Conservation (phyloP, 2,113 vertebrate genomes). For the Eidolon helvum region DNA sequence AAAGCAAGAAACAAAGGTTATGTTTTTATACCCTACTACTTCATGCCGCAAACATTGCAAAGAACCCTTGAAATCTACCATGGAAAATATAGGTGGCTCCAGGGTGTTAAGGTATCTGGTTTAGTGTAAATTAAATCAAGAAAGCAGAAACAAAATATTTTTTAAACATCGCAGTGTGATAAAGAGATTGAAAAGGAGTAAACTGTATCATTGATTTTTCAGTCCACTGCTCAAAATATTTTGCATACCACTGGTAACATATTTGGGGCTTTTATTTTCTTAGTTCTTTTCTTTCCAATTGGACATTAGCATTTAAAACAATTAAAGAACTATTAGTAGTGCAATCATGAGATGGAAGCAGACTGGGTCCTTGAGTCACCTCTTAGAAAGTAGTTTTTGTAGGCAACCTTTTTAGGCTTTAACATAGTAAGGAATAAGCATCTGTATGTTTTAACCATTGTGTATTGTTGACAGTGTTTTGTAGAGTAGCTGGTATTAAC, state of each 20-base stretch:
- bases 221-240: background rate
- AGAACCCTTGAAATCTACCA: background rate
- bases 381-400: background rate
- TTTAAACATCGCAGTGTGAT: background rate
- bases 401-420: background rate
- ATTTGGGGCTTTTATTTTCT: background rate
- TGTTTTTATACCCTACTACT: background rate
- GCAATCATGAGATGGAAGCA: background rate
- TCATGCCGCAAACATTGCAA: background rate
- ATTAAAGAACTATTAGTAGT: too few species aligned
- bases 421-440: background rate
- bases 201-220: background rate
- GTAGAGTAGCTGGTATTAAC: background rate
- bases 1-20: background rate
- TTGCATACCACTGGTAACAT: background rate
- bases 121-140: background rate
- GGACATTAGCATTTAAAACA: background rate
- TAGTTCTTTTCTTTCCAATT: background rate
- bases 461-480: background rate
- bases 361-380: background rate
- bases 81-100: background rate
- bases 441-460: background rate
- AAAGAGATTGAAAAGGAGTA: background rate
- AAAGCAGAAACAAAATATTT: background rate
- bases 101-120: background rate